Base-by-base conservation (phyloP, 2,113 vertebrate genomes). In the Sturnus vulgaris region DNA sequence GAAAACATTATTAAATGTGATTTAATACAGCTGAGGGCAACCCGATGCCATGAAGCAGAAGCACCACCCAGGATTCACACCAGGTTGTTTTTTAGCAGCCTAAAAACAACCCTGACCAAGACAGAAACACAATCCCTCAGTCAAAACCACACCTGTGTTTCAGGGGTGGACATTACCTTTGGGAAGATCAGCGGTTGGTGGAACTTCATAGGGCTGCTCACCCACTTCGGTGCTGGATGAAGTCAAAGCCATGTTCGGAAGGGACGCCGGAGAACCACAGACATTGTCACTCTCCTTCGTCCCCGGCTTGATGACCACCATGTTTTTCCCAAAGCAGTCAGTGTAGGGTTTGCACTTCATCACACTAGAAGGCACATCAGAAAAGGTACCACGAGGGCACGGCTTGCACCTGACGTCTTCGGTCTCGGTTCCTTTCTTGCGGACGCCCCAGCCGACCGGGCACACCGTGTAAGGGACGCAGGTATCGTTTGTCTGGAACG, bases 331-430 rank as follows among this genome's bases (percentile, higher is more conserved):
- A 84, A 96, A 97, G 97, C 99, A 99, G 98, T 99, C 97, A 30
- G 98, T 99, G 97, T 98, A 98, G 8, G 97, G 88, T 97, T 93
- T 98, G 96, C 99, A 99, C 98, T 95, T 99, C 95, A 97, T 88
- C 52, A 97, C 96, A 49, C 97, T 98, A 50, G 99, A 99, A 95
- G 98, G 96, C 97, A 97, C 97, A 61, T 98, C 97, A 77, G 99
- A 99, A 98, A 99, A 99, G 82, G 98, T 99, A 84, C 99, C 99
- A 71, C 96, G 98, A 89, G 96, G 96, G 95, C 99, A 99, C 15
- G 92, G 97, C 97, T 98, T 99, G 90, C 99, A 99, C 97, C 98
- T 95, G 78, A 99, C 98, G 2, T 99, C 98, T 97, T 99, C 98
- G 0, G 96, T 98, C 89, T 98, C 98, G 0, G 98, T 99, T 86